phyloP scores from a whole-genome alignment of 2,797 vertebrate genomes.

The Cirrhinus mrigala region DNA sequence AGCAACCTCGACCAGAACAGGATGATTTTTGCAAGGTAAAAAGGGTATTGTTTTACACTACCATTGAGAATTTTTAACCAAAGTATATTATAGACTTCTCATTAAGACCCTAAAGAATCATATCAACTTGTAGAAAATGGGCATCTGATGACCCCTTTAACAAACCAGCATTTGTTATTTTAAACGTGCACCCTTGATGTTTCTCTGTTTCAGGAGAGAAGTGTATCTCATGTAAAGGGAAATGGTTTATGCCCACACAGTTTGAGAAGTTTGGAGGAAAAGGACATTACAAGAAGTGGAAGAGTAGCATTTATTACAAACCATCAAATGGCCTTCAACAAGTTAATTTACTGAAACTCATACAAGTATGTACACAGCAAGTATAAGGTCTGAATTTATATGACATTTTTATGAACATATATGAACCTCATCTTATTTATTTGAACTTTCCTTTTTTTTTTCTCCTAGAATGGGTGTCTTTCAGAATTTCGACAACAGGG shows the following conservation, averaged over 20 bases:
- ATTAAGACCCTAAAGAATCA: too few relatives aligned
- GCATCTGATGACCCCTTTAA: not conserved
- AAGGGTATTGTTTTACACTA: too few relatives aligned
- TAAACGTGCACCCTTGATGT: not conserved
- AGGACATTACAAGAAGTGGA: slow-evolving; percentile 65
- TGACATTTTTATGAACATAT: not conserved
- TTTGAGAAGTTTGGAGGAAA: slow-evolving; percentile 64
- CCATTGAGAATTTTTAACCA: too few relatives aligned
- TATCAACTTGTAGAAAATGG: too few relatives aligned
- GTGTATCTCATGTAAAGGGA: slow-evolving; percentile 44
- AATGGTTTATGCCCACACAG: not conserved
- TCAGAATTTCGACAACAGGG: not conserved
- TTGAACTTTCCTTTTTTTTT: not conserved
- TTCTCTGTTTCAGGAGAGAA: slow-evolving; percentile 50
- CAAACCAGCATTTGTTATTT: not conserved
- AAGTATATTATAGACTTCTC: too few relatives aligned
- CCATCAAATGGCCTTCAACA: not conserved
- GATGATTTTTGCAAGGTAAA: too few relatives aligned
- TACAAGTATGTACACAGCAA: slow-evolving; percentile 58
- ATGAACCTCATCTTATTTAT: not conserved
- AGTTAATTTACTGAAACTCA: slow-evolving; percentile 49
- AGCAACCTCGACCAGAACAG: too few relatives aligned
- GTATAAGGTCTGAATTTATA: not conserved
- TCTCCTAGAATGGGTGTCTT: not conserved
- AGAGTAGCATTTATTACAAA: slow-evolving; percentile 14